These are phyloP conservation scores for Hemitrygon akajei DNA, from an alignment of 2,797 vertebrate genomes.

Conservation along the genomic window DNA sequence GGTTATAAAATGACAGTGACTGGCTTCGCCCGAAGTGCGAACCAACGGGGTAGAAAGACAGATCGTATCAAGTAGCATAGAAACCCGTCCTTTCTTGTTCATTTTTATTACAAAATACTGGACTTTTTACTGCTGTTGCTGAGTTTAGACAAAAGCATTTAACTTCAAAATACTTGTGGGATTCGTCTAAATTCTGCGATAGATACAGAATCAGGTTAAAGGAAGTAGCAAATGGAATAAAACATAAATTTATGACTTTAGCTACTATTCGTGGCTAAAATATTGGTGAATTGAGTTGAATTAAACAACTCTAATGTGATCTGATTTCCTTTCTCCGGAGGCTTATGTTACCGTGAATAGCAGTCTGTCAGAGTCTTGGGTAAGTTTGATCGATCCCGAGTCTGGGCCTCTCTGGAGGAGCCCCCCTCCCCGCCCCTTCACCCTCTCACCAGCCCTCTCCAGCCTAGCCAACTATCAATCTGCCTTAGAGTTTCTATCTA, in stretches of 20 bases:
- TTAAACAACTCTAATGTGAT: background rate
- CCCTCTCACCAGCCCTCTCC: background rate
- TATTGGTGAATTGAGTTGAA: background rate
- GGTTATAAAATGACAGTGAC: background rate
- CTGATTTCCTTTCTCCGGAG: background rate
- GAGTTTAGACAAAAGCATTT: background rate
- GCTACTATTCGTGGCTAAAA: background rate
- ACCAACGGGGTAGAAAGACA: background rate
- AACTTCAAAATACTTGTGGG: background rate
- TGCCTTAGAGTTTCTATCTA: background rate
- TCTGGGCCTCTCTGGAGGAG: constrained; percentile 7
- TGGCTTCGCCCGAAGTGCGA: background rate
- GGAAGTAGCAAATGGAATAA: background rate
- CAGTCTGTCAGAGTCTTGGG: background rate
- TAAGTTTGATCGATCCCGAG: background rate
- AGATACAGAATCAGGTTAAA: background rate
- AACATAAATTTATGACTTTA: background rate
- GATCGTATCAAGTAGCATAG: background rate
- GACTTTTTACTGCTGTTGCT: background rate
- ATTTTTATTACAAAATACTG: too few species aligned
- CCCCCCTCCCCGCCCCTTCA: background rate
- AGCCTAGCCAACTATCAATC: constrained; percentile 10
- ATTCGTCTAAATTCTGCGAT: background rate
- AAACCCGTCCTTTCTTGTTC: constrained; percentile 5
- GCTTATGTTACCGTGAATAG: background rate